Conservation (phyloP, 2,797 vertebrate species). For the Diplodus sargus region DNA sequence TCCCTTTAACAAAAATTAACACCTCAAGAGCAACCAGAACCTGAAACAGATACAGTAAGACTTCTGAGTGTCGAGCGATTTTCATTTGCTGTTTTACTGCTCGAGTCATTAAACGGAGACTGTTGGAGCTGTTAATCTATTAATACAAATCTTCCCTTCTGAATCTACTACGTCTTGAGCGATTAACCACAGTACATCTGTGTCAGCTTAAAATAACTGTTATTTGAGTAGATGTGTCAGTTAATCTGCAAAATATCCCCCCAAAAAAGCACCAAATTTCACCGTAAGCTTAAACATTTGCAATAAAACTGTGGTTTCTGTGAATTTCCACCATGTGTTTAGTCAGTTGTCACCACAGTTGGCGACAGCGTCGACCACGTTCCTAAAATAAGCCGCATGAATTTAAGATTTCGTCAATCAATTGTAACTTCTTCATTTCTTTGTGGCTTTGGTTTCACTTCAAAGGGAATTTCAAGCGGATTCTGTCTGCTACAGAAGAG, state of each 20-base stretch:
- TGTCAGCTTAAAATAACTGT: background rate
- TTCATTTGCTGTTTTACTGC: background rate
- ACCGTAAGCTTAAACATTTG: background rate
- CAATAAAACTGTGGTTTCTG: background rate
- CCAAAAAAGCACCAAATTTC: background rate
- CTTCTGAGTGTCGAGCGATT: background rate
- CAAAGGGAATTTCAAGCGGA: conserved; percentile 33
- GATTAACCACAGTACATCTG: background rate
- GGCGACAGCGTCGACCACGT: conserved; percentile 1
- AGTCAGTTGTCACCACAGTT: conserved; percentile 26
- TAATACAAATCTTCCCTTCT: background rate
- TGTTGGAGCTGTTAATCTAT: background rate
- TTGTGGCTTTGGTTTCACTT: conserved; percentile 28
- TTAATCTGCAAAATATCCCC: background rate
- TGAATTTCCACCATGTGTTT: background rate
- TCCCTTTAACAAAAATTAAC: background rate
- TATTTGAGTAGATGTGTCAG: background rate
- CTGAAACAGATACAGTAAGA: background rate
- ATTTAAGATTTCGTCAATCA: conserved; percentile 50
- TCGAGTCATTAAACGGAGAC: background rate
- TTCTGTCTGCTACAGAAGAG: conserved; percentile 36
- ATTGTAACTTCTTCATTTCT: conserved; percentile 23
- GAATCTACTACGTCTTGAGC: background rate
- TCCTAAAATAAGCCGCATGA: conserved; percentile 23
- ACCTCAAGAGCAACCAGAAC: conserved; percentile 3